phyloP scores from a whole-genome alignment of 2,797 vertebrate species.

The Pseudocheirus occidentalis region DNA sequence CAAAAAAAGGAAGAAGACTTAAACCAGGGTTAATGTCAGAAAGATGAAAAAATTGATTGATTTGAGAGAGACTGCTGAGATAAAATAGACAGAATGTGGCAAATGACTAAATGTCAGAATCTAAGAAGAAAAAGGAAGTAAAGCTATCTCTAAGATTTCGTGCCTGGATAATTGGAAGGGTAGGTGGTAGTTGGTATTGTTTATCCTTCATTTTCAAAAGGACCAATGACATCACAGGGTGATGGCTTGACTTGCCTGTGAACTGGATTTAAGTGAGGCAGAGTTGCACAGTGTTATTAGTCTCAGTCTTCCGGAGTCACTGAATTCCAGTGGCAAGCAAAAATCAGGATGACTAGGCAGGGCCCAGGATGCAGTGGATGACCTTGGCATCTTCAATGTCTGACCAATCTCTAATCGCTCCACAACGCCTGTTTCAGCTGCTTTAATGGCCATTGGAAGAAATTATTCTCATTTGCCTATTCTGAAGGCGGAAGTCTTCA shows the following conservation, averaged over 20 bases:
- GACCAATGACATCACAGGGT: background rate
- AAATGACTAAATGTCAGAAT: background rate
- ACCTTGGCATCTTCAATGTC: background rate
- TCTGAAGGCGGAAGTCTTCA: background rate
- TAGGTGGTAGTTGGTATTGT: background rate
- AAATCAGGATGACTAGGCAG: background rate
- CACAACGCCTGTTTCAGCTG: background rate
- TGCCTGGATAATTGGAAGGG: background rate
- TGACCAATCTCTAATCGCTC: background rate
- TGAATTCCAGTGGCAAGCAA: background rate
- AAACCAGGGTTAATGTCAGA: background rate
- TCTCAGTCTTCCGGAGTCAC: background rate
- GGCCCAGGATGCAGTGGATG: background rate
- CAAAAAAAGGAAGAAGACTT: background rate
- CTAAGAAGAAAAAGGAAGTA: background rate
- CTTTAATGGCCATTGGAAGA: background rate
- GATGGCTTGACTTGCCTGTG: background rate
- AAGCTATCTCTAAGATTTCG: background rate
- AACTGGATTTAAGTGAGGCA: background rate
- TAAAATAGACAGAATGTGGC: background rate
- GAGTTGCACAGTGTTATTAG: background rate
- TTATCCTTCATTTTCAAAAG: background rate
- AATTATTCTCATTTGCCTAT: background rate
- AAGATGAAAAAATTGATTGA: background rate
- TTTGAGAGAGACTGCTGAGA: background rate